Evolutionary conservation across 2,888 invertebrate genomes (phyloP).

Genomic region (Blera fallax): DNA sequence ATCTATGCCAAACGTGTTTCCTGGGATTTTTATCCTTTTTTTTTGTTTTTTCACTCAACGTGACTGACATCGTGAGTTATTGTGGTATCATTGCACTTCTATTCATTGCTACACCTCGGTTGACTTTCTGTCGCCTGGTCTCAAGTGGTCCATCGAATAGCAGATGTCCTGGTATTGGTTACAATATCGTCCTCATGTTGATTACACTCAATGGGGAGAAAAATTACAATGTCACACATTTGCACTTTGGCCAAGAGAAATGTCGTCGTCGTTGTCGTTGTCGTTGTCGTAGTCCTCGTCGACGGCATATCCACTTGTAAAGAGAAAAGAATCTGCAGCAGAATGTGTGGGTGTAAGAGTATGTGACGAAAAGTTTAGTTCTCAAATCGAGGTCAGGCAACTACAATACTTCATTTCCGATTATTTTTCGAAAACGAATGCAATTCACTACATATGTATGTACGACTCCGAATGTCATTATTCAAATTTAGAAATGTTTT

Average conservation of each 20-base stretch:
- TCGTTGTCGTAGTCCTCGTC: neutral
- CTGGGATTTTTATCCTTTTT: constrained; percentile 16
- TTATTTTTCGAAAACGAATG: constrained; percentile 24
- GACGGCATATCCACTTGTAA: neutral
- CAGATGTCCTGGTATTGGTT: constrained; percentile 45
- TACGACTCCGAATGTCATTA: constrained; percentile 32
- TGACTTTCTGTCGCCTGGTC: constrained; percentile 49
- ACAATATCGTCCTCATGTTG: constrained; percentile 46
- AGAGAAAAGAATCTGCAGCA: neutral
- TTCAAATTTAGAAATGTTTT: constrained; percentile 46
- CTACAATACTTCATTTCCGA: constrained; percentile 63
- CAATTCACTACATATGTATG: constrained; percentile 31
- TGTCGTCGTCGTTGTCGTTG: neutral
- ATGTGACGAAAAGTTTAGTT: constrained; percentile 28
- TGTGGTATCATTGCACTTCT: constrained; percentile 61
- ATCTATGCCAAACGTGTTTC: constrained; percentile 61
- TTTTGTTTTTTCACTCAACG: constrained; percentile 21
- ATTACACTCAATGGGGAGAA: constrained; percentile 62
- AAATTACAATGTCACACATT: constrained; percentile 67
- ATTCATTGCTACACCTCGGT: constrained; percentile 59
- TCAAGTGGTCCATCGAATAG: constrained; percentile 17
- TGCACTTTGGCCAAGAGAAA: constrained; percentile 60
- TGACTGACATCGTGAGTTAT: constrained; percentile 68
- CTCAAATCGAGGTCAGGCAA: constrained; percentile 43
- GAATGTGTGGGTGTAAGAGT: neutral